A percentile compares a stretch with the other conserved stretches of the same genome.
These are phyloP conservation scores for Palaemon carinicauda DNA, from an alignment of 1,140 invertebrate genomes.

Conservation along the genomic window DNA sequence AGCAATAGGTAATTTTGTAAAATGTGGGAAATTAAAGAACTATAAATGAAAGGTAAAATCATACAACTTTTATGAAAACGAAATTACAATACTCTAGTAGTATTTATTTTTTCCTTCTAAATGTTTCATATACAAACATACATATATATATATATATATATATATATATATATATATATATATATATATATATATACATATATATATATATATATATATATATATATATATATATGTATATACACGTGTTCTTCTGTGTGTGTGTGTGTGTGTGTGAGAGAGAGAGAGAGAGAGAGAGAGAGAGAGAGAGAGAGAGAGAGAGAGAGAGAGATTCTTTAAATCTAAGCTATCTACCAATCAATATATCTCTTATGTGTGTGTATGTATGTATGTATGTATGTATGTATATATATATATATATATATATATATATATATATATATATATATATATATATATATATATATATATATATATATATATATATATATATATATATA, in stretches of 20 bases:
- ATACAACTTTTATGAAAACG: not conserved
- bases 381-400: too few relatives aligned
- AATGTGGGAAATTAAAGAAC: too few relatives aligned
- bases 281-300: not conserved
- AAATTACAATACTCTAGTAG: not conserved
- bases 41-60: not conserved
- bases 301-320: conserved; percentile 17
- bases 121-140: too few relatives aligned
- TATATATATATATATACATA: not conserved
- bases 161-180: not conserved
- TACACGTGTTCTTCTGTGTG: too few relatives aligned
- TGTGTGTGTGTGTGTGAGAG: not conserved
- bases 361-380: too few relatives aligned
- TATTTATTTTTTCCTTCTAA: not conserved
- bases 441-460: too few relatives aligned
- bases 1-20: too few relatives aligned
- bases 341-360: too few relatives aligned
- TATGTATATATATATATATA: too few relatives aligned
- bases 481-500: too few relatives aligned
- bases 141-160: not conserved
- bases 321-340: not conserved
- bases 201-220: not conserved
- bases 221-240: not conserved
- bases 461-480: too few relatives aligned
- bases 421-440: too few relatives aligned